Evolutionary conservation across 2,113 vertebrate genomes (phyloP).

Genomic region (Pedionomus torquatus): DNA sequence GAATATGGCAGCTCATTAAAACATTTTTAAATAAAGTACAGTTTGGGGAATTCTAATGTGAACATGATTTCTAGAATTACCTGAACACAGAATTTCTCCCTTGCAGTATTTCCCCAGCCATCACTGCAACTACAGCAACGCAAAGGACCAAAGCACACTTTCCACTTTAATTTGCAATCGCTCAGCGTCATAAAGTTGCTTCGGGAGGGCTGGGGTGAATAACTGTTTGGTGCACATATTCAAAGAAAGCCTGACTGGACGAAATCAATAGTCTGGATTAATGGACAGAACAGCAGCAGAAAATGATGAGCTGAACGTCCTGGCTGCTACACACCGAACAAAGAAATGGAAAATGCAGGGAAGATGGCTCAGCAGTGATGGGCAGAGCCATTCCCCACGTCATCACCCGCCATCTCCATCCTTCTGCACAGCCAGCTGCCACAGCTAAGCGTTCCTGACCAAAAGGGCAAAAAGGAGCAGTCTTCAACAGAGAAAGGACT

Average conservation of each 20-base stretch:
- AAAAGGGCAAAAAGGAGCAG: not conserved
- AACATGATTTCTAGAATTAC: conserved; percentile 56
- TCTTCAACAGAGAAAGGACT: not conserved
- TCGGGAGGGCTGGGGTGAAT: not conserved
- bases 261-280: conserved; percentile 16
- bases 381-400: not conserved
- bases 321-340: not conserved
- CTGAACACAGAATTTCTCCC: conserved; percentile 33
- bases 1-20: conserved; percentile 34
- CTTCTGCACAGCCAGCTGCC: not conserved
- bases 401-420: not conserved
- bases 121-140: conserved; percentile 24
- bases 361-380: not conserved
- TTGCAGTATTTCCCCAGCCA: conserved; percentile 28
- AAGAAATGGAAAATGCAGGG: not conserved
- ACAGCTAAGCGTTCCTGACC: not conserved
- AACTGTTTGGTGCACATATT: conserved; percentile 25
- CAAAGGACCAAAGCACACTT: conserved; percentile 37
- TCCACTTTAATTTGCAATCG: conserved; percentile 64
- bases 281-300: not conserved
- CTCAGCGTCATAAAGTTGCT: conserved; percentile 33
- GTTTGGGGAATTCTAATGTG: conserved; percentile 49
- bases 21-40: conserved; percentile 54
- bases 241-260: conserved; percentile 40
- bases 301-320: not conserved